Percentiles rank a stretch among this genome's conserved stretches.
These are phyloP conservation scores for Telenomus remus DNA, from an alignment of 1,140 invertebrate species.

Conservation along the genomic window DNA sequence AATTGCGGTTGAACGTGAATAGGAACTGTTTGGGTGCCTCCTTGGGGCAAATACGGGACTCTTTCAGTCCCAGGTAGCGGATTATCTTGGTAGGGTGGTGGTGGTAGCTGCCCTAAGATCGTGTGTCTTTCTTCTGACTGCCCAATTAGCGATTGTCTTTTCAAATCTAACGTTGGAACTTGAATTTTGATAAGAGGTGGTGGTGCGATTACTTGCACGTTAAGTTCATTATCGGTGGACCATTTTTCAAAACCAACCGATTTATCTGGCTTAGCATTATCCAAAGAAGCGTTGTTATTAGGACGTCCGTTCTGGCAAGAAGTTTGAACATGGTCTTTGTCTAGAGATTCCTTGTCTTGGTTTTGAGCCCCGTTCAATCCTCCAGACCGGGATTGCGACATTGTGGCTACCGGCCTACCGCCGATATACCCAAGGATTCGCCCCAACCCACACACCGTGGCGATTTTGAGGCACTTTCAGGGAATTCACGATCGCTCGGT, in stretches of 20 bases:
- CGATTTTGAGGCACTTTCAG: slow-evolving; percentile 61
- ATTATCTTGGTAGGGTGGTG: slow-evolving; percentile 68
- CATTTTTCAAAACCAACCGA: slow-evolving; percentile 72
- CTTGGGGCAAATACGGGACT: slow-evolving; percentile 66
- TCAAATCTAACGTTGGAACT: slow-evolving; percentile 46
- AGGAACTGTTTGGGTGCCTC: slow-evolving; percentile 67
- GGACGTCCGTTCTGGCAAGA: slow-evolving; percentile 64
- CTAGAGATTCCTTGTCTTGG: slow-evolving; percentile 50
- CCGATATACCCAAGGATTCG: slow-evolving; percentile 74
- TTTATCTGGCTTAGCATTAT: slow-evolving; percentile 62
- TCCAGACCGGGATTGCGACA: slow-evolving; percentile 69
- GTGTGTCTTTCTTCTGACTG: slow-evolving; percentile 66
- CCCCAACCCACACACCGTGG: slow-evolving; percentile 74
- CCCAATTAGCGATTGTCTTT: slow-evolving; percentile 60
- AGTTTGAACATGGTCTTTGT: slow-evolving; percentile 53
- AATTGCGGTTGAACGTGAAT: slow-evolving; percentile 69
- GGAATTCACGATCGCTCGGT: slow-evolving; percentile 44
- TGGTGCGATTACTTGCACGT: slow-evolving; percentile 30
- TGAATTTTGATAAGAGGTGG: slow-evolving; percentile 31
- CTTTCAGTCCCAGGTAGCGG: slow-evolving; percentile 52
- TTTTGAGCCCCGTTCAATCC: slow-evolving; percentile 60
- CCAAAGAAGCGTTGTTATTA: slow-evolving; percentile 45
- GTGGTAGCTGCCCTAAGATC: slow-evolving; percentile 61
- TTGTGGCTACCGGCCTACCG: slow-evolving; percentile 72
- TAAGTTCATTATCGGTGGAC: slow-evolving; percentile 61